Conservation (phyloP, 2,888 invertebrate species). For the Diarsia rubi region DNA sequence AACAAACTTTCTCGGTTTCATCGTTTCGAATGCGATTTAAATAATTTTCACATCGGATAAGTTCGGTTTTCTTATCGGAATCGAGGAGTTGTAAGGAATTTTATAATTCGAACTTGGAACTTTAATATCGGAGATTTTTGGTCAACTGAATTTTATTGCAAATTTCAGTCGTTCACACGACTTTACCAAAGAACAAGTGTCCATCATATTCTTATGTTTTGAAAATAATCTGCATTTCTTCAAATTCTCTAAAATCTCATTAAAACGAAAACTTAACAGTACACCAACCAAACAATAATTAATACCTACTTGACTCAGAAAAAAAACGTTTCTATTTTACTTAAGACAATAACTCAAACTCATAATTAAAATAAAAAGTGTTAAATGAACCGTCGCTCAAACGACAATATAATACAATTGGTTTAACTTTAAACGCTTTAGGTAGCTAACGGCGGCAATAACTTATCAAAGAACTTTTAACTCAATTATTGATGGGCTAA, state of each 20-base stretch:
- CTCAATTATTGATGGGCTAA: conserved; percentile 50
- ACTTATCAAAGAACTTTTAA: conserved; percentile 49
- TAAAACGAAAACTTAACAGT: neutral
- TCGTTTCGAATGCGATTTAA: conserved; percentile 47
- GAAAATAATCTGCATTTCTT: neutral
- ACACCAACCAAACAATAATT: neutral
- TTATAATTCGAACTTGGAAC: conserved; percentile 12
- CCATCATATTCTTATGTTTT: neutral
- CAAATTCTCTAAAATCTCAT: neutral
- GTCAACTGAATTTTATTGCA: neutral
- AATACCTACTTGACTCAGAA: too few species aligned
- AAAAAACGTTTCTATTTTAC: neutral
- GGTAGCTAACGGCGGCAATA: conserved; percentile 28
- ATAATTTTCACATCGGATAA: conserved; percentile 51
- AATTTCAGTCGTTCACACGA: neutral
- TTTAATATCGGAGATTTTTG: conserved; percentile 10
- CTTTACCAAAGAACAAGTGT: neutral
- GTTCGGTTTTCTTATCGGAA: conserved; percentile 27
- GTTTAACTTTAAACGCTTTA: conserved; percentile 41
- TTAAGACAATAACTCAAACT: conserved; percentile 19
- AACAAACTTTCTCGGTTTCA: conserved; percentile 26
- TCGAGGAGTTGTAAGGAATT: conserved; percentile 15
- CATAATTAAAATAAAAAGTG: conserved; percentile 48
- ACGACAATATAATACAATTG: conserved; percentile 49
- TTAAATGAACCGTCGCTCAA: conserved; percentile 42